Evolutionary conservation across 2,888 invertebrate genomes (phyloP), one percentile per base, ranked within the genome.

Genomic region (Mylabris sibirica): DNA sequence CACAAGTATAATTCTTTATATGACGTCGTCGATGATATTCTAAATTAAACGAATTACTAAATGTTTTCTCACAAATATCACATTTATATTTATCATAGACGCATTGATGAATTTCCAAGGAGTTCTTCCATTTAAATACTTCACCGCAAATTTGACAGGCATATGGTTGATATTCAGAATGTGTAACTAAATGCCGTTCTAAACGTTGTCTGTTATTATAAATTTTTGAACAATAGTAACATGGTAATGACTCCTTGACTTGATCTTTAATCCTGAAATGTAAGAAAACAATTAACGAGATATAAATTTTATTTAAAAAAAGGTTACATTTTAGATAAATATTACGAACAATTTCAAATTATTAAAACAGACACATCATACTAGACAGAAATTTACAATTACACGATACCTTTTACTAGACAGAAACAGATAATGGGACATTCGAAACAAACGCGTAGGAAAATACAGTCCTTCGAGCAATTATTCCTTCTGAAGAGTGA

Each of bases 1-100:
- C 22, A 24, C 53, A 53, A 12, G 3, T 3, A 22, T 22, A 53
- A 53, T 53, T 53, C 22, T 53, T 53, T 22, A 6, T 12, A 5
- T 53, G 53, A 4, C 53, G 53, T 12, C 53, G 22, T 3, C 53
- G 22, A 14, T 53, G 53, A 14, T 53, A 53, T 5, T 53, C 53
- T 12, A 53, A 53, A 53, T 53, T 53, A 11, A 53, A 53, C 4
- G 53, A 53, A 53, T 53, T 53, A 53, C 53, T 53, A 4, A 53
- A 53, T 14, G 22, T 22, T 24, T 53, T 53, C 1, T 5, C 53
- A 12, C 53, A 53, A 6, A 53, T 53, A 24, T 53, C 53, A 4
- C 53, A 53, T 53, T 53, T 53, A 9, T 53, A 53, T 53, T 53
- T 53, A 5, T 53, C 53, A 9, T 53, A 53, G 24, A 53, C 11